These are phyloP conservation scores for Nesoenas mayeri DNA, from an alignment of 2,113 vertebrate species.

Conservation along the genomic window DNA sequence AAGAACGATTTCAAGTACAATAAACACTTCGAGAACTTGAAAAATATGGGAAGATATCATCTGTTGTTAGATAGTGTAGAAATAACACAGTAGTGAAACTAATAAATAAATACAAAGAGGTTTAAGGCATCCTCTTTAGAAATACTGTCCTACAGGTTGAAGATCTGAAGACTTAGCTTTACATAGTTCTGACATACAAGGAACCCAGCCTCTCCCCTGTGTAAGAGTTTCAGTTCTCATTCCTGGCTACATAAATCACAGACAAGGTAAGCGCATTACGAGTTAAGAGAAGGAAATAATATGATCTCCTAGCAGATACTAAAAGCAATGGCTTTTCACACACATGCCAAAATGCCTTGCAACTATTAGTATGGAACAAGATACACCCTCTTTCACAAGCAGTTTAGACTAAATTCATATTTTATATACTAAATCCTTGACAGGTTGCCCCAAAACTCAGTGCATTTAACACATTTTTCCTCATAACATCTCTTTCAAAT, in stretches of 20 bases:
- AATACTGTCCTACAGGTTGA: not conserved
- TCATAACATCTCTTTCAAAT: not conserved
- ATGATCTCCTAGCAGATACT: constrained; percentile 21
- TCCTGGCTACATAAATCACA: constrained; percentile 57
- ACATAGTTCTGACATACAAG: not conserved
- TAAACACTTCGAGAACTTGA: not conserved
- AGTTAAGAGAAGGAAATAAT: constrained; percentile 40
- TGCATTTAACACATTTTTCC: not conserved
- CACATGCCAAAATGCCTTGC: not conserved
- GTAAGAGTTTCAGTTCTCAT: constrained; percentile 41
- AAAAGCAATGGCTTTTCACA: constrained; percentile 4
- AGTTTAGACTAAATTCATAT: not conserved
- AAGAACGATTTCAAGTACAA: not conserved
- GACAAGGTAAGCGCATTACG: not conserved
- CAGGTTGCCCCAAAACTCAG: not conserved
- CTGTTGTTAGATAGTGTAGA: not conserved
- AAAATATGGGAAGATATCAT: not conserved
- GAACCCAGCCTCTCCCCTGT: not conserved
- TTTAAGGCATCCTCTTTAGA: not conserved
- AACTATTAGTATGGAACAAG: not conserved
- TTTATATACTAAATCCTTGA: not conserved
- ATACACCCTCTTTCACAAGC: not conserved
- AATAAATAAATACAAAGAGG: constrained; percentile 10
- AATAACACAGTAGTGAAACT: not conserved
- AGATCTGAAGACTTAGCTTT: not conserved